Conservation (phyloP, 2,113 vertebrate species). For the Myrmecophaga tridactyla region DNA sequence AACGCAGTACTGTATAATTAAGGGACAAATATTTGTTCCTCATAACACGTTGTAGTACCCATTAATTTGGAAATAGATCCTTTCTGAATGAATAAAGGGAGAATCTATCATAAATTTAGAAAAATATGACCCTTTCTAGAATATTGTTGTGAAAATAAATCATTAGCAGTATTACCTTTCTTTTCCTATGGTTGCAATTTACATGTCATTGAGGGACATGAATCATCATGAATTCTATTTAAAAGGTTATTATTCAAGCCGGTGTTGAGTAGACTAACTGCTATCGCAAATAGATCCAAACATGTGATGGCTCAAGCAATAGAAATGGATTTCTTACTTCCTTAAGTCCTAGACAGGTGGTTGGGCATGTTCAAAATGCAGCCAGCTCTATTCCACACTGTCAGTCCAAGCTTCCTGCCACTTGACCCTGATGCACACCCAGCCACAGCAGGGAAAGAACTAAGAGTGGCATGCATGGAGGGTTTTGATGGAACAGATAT, state of each 20-base stretch:
- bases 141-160: neutral
- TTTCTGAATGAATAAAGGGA: constrained; percentile 28
- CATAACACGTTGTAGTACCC: neutral
- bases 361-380: neutral
- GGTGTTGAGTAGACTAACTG: no score
- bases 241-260: constrained; percentile 56
- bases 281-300: no score
- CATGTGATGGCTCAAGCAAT: no score
- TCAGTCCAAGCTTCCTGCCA: neutral
- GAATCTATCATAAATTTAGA: constrained; percentile 33
- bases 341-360: no score
- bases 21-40: constrained; percentile 59
- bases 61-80: constrained; percentile 53
- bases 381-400: neutral
- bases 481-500: neutral
- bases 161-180: constrained; percentile 12
- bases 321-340: no score
- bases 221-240: constrained; percentile 55
- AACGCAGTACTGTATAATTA: constrained; percentile 34
- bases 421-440: neutral
- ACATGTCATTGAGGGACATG: constrained; percentile 17
- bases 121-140: neutral
- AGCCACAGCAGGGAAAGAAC: neutral
- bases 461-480: neutral
- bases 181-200: constrained; percentile 38